Base-by-base conservation (phyloP, 2,113 vertebrate genomes). In the Chloebia gouldiae region DNA sequence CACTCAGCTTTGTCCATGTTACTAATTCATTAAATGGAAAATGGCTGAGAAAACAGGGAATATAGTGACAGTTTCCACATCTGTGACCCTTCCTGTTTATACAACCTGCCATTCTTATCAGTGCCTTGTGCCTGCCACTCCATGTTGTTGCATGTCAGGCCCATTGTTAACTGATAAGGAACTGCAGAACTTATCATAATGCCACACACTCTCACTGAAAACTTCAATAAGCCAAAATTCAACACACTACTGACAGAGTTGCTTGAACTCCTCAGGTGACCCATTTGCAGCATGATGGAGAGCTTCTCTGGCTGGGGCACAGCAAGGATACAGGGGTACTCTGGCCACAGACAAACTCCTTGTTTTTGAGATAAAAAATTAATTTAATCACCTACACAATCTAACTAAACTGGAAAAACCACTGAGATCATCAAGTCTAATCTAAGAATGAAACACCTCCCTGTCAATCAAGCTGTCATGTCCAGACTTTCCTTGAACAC, bases 141-240 rank as follows among this genome's bases (percentile, higher is more conserved):
- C 12, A 13, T 6, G 4, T 7, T 42, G 15, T 3, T 6, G 2
- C 15, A 65, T 0, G 3, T 31, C 47, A 91, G 27, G 27, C 19
- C 35, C 3, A 13, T 7, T 37, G n/a, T 42, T 59, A 77, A 81
- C 13, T 7, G 50, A 76, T 4, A 61, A 11, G 50, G 11, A 72
- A 42, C n/a, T 16, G 30, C 21, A 72, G 15, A 47, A n/a, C 9
- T 72, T 64, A 85, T 64, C 28, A 12, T 0, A 2, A 37, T 3
- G 6, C 3, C 28, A 3, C 0, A 45, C 20, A 37, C 10, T 44
- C 61, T 45, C 28, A 47, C 0, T 22, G 15, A 51, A 78, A 84
- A 47, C 51, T 54, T 53, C 1, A 11, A 42, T 1, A 24, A 22
- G 27, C 11, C 61, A 71, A 78, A 91, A 84, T 44, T 49, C 56